Evolutionary conservation across 1,140 invertebrate species (phyloP), one percentile per base, ranked within the genome.

Genomic region (Drosophila neocordata): DNA sequence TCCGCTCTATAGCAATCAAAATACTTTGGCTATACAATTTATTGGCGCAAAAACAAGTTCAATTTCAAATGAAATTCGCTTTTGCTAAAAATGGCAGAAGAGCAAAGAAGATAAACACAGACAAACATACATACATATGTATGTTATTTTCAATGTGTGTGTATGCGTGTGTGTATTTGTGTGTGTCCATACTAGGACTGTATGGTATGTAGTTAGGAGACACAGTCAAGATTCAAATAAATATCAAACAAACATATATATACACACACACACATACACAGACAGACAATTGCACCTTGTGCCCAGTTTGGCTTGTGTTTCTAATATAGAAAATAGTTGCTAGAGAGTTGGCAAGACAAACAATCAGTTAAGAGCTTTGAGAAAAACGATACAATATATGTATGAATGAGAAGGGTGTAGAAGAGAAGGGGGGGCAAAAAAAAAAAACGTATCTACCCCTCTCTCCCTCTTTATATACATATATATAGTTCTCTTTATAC

Each of bases 21-120:
- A 87, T 87, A 82, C 82, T 85, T 85, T 85, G 82, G 83, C 82
- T 82, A 78, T 87, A 87, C 79, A 88, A 88, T 87, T 88, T 87
- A 88, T 88, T 87, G 79, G 79, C 69, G 83, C 79, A 88, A 88
- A 87, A 87, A 87, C 83, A 87, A 87, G 84, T 87, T 87, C 83
- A 87, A 87, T 87, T 87, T 83, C 84, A 87, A 87, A 88, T 87
- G 84, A 87, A 88, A 88, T 68, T 88, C 79, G 78, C 66, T 75
- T 80, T 74, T 65, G 75, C 69, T 48, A 48, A 69, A 63, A 79
- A 77, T 64, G 61, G 63, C 71, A 62, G 51, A 59, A 64, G 41
- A 48, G 44, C 38, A 22, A 59, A 31, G 56, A 65, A 76, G 68
- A 81, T 69, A 87, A 76, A 77, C 55, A 84, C 51, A 41, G 52